Conservation (phyloP, 2,797 vertebrate genomes). For the Champsocephalus gunnari region DNA sequence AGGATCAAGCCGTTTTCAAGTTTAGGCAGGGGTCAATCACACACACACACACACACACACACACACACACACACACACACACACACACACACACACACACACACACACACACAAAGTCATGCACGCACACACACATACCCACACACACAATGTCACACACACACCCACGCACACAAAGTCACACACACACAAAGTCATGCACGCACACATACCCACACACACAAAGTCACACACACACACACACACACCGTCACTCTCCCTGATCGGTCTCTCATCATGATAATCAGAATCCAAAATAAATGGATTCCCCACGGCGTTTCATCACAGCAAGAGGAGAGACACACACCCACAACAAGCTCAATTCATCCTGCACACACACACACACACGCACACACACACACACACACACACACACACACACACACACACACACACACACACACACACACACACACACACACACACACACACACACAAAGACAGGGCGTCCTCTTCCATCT, state of each 20-base stretch:
- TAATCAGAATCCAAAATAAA: constrained; percentile 42
- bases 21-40: too few species aligned
- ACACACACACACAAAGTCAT: too few species aligned
- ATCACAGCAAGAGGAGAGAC: constrained; percentile 39
- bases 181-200: not conserved
- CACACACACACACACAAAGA: constrained; percentile 10
- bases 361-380: constrained; percentile 40
- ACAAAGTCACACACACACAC: fast-evolving
- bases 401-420: constrained; percentile 27
- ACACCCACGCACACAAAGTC: not conserved
- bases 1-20: too few species aligned
- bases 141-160: not conserved
- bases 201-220: not conserved
- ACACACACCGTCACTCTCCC: not conserved
- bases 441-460: not conserved
- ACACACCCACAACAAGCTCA: constrained; percentile 39
- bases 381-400: constrained; percentile 14
- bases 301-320: constrained; percentile 36
- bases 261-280: not conserved
- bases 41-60: too few species aligned
- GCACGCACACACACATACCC: constrained; percentile 2
- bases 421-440: constrained; percentile 9
- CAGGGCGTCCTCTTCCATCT: constrained; percentile 27
- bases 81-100: too few species aligned
- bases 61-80: too few species aligned